Base-by-base conservation (phyloP, 2,888 invertebrate species). In the Amiota communis region DNA sequence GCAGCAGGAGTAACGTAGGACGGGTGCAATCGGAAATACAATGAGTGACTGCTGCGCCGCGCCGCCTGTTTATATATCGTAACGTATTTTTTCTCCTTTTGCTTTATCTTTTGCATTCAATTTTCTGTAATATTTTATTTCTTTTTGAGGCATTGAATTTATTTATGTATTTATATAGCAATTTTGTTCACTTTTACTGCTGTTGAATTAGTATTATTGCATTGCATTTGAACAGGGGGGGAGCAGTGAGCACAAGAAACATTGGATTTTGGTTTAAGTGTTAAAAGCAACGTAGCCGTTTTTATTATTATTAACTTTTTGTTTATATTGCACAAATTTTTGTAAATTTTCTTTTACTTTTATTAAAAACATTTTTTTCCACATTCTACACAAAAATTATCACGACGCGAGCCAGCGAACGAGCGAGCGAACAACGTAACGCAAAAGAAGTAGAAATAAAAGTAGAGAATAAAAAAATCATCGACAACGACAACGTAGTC, bases 381-480 rank as follows among this genome's bases (percentile, higher is more conserved):
- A 77, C 77, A 77, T 76, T 82, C 72, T 76, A 74, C 70, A 77
- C 71, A 72, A 68, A 53, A 63, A 51, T 23, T 71, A 74, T 72
- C 73, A 65, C 72, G 36, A 46, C 57, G 71, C 71, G 68, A 71
- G 36, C 36, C 36, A 36, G 73, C 72, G 76, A 70, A 57, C 11
- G 51, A 71, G 63, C 70, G 76, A 75, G 80, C 81, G 79, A 84
- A 86, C 79, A 80, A 77, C 73, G 79, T 77, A 79, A 76, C 81
- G 79, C 15, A 71, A 71, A 71, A 84, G 81, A 82, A 82, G 84
- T 85, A 71, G 85, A 73, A 72, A 53, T 83, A 83, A 84, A 82
- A 81, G 80, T 77, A 79, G 78, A 84, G 82, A 82, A 84, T 81
- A 86, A 86, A 83, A 83, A 85, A 85, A 36, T 36, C 36, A 36